Evolutionary conservation across 2,888 invertebrate genomes (phyloP), one percentile per base, ranked within the genome.

Genomic region (Drosophila nigricruria): DNA sequence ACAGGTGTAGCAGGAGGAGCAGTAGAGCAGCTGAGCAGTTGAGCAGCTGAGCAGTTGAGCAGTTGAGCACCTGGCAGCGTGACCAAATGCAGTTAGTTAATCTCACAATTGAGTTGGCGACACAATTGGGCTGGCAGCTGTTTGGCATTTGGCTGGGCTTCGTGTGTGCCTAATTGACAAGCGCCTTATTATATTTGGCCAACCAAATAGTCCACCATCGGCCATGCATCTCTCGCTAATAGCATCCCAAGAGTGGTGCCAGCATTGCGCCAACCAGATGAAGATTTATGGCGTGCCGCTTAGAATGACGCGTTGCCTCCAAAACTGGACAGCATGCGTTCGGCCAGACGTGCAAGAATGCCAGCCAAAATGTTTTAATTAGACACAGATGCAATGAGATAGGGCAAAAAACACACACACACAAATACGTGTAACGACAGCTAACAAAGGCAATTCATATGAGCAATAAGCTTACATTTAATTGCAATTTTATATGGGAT

Each of bases 111-210:
- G 82, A 81, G 71, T 65, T 74, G 79, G 73, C 79, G 72, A 80
- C 89, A 75, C 79, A 89, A 85, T 89, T 89, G 87, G 90, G 69
- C 67, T 80, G 88, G 73, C 88, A 71, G 72, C 68, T 32, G 63
- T 59, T 75, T 84, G 75, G 70, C 81, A 80, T 77, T 78, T 77
- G 67, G 34, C 72, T 68, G 74, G 60, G 38, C 61, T 52, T 74
- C 47, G 47, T 49, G 53, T 68, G 63, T 50, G 73, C 75, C 86
- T 85, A 85, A 85, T 85, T 85, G 85, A 89, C 85, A 89, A 77
- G 70, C 81, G 60, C n/a, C 53, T 56, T 34, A 12, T 38, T 66
- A 18, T 32, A 61, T 42, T 25, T 20, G 27, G 27, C 12, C 50
- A 32, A 6, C 68, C 52, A 34, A 34, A 50, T 18, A 30, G 49